Conservation (phyloP, 2,888 invertebrate species). For the Aproaerema taeniolella region DNA sequence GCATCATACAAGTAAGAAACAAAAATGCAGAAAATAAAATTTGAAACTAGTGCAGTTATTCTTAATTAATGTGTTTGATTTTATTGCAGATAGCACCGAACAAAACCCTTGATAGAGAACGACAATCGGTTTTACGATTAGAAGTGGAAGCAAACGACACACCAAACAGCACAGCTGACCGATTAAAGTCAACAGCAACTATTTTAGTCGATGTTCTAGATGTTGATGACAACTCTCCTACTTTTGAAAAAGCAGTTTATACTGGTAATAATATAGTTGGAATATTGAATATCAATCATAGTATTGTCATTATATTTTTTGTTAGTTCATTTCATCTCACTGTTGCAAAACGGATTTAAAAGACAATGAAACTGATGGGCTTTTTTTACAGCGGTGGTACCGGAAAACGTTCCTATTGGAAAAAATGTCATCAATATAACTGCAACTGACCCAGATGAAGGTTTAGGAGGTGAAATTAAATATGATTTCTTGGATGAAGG, state of each 20-base stretch:
- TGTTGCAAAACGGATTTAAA: not conserved
- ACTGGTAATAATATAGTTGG: constrained; percentile 43
- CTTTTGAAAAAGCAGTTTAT: constrained; percentile 80
- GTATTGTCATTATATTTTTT: too few species aligned
- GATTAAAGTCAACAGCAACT: constrained; percentile 79
- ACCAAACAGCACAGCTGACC: constrained; percentile 82
- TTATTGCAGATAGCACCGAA: constrained; percentile 74
- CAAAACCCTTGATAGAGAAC: constrained; percentile 84
- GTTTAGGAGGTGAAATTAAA: constrained; percentile 81
- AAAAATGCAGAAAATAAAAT: not conserved
- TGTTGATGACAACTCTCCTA: constrained; percentile 87
- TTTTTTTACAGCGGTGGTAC: constrained; percentile 80
- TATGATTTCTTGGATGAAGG: constrained; percentile 86
- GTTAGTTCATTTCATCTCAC: too few species aligned
- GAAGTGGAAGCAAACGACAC: constrained; percentile 86
- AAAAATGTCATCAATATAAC: constrained; percentile 81
- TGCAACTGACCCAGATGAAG: constrained; percentile 88
- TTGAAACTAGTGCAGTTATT: not conserved
- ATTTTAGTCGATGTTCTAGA: constrained; percentile 84
- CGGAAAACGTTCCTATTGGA: constrained; percentile 84
- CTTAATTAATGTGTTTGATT: not conserved
- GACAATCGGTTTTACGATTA: constrained; percentile 81
- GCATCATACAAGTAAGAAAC: constrained; percentile 78
- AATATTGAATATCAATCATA: too few species aligned
- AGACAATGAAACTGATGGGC: constrained; percentile 1